A percentile compares a stretch with the other conserved stretches of the same genome.
Evolutionary conservation across 2,888 invertebrate genomes (phyloP).

Genomic region (Orchestes rusci): DNA sequence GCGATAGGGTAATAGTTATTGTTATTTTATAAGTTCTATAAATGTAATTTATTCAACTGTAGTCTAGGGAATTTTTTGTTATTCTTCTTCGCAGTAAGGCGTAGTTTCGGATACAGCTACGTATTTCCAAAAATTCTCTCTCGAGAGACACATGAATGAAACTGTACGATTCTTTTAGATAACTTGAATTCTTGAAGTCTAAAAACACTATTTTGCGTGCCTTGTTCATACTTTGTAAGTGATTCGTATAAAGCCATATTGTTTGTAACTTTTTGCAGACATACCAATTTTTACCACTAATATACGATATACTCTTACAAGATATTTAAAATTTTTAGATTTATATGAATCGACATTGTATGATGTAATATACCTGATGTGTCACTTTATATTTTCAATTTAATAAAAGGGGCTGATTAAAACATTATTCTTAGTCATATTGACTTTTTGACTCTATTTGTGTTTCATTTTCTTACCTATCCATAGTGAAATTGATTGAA

Average conservation of each 20-base stretch:
- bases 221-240: constrained; percentile 40
- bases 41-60: too few species aligned
- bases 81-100: too few species aligned
- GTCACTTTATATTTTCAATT: constrained; percentile 44
- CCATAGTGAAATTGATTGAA: too few species aligned
- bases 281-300: constrained; percentile 24
- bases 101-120: too few species aligned
- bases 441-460: constrained; percentile 36
- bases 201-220: constrained; percentile 42
- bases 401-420: constrained; percentile 41
- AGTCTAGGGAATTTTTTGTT: too few species aligned
- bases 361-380: constrained; percentile 33
- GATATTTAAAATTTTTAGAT: constrained; percentile 33
- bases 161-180: too few species aligned
- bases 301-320: constrained; percentile 12
- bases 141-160: too few species aligned
- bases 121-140: too few species aligned
- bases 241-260: constrained; percentile 33
- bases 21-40: too few species aligned
- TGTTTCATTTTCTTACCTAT: constrained; percentile 33
- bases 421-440: constrained; percentile 42
- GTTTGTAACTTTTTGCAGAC: constrained; percentile 33
- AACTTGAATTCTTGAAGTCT: constrained; percentile 28
- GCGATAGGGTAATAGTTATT: too few species aligned
- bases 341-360: constrained; percentile 38